Evolutionary conservation across 1,140 invertebrate species (phyloP).

Genomic region (Arctopsyche grandis): DNA sequence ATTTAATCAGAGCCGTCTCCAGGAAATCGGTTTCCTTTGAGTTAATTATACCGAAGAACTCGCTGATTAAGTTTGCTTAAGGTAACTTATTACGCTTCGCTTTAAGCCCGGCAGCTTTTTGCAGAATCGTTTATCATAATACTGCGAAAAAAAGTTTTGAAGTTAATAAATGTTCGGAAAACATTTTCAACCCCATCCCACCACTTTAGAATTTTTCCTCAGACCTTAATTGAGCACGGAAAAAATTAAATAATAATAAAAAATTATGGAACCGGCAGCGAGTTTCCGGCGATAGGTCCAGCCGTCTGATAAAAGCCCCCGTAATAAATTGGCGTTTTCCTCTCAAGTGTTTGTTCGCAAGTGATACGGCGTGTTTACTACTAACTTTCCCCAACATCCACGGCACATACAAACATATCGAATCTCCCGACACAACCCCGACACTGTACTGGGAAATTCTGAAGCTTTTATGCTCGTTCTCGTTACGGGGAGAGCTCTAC

Average conservation of each 20-base stretch:
- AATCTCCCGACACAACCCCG: not conserved
- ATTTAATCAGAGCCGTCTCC: conserved; percentile 5
- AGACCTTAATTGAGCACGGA: no score
- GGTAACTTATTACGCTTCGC: conserved; percentile 25
- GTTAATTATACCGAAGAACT: conserved; percentile 27
- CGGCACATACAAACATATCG: not conserved
- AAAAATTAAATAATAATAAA: no score
- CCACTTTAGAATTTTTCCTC: no score
- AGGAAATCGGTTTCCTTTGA: conserved; percentile 32
- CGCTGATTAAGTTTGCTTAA: conserved; percentile 25
- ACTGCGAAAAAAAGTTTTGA: not conserved
- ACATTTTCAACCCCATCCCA: not conserved
- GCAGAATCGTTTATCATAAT: conserved; percentile 24
- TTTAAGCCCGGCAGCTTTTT: not conserved
- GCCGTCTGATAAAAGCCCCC: not conserved
- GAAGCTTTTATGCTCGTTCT: not conserved
- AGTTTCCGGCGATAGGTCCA: not conserved
- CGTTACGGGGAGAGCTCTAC: not conserved
- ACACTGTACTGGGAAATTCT: no score
- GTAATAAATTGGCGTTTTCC: conserved; percentile 37
- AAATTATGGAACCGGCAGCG: no score
- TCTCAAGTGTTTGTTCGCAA: conserved; percentile 33
- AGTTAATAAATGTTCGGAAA: conserved; percentile 23
- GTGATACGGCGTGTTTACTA: conserved; percentile 30
- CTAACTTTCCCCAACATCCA: not conserved